Percentiles rank a stretch among this genome's conserved stretches.
phyloP scores from a whole-genome alignment of 1,140 invertebrate species.

The Ips typographus region DNA sequence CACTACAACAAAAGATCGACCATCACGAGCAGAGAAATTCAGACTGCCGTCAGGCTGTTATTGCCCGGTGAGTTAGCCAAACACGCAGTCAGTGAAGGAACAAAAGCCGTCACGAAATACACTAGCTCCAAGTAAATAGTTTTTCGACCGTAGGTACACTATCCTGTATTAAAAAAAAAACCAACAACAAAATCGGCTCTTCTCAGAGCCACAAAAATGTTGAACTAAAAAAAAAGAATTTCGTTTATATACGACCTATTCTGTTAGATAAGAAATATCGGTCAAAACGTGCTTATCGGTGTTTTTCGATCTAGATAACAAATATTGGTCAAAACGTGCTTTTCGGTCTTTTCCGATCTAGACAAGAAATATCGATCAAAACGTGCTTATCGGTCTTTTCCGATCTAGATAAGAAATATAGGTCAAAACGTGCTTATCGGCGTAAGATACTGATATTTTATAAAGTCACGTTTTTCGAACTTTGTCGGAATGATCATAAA shows the following conservation, averaged over 20 bases:
- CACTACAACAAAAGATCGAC: slow-evolving; percentile 72
- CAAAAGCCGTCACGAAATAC: slow-evolving; percentile 63
- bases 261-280: too few species aligned
- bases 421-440: too few species aligned
- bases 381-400: too few species aligned
- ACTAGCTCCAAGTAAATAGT: slow-evolving; percentile 56
- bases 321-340: too few species aligned
- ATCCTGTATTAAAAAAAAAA: not conserved
- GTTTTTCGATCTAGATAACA: too few species aligned
- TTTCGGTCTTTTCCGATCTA: too few species aligned
- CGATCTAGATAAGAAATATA: too few species aligned
- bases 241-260: not conserved
- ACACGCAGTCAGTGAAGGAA: slow-evolving; percentile 60
- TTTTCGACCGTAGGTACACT: not conserved
- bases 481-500: too few species aligned
- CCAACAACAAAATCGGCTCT: slow-evolving; percentile 32
- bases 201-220: slow-evolving; percentile 35
- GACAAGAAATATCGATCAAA: too few species aligned
- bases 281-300: too few species aligned
- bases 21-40: slow-evolving; percentile 59
- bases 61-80: slow-evolving; percentile 63
- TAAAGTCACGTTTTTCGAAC: too few species aligned
- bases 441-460: too few species aligned
- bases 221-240: not conserved
- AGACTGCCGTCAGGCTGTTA: slow-evolving; percentile 59